These are phyloP conservation scores for Chelonia mydas DNA, from an alignment of 2,797 vertebrate genomes.

Conservation along the genomic window DNA sequence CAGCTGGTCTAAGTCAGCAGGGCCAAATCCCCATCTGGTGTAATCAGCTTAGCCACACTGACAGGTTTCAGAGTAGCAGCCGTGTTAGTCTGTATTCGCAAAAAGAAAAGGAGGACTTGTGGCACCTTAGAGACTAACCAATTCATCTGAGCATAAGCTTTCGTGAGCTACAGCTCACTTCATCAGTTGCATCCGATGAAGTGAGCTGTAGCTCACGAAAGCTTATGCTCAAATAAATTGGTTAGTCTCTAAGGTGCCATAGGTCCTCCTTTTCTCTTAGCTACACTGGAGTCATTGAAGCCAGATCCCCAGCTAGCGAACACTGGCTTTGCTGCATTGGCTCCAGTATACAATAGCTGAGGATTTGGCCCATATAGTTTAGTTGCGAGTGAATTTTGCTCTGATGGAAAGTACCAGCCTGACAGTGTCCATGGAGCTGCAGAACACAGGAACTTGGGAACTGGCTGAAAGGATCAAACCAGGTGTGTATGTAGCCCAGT, in stretches of 20 bases:
- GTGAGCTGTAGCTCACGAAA: no score
- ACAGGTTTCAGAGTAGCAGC: no score
- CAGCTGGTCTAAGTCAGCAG: neutral
- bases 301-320: neutral
- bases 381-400: neutral
- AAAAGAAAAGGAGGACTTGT: no score
- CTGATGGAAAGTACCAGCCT: neutral
- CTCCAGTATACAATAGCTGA: neutral
- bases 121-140: no score
- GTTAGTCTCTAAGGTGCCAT: no score
- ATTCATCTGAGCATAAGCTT: no score
- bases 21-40: neutral
- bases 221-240: no score
- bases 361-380: neutral
- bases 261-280: neutral
- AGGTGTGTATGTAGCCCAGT: neutral
- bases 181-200: no score
- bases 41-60: neutral
- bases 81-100: no score
- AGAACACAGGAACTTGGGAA: accelerated
- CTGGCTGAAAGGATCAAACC: neutral
- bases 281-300: no score
- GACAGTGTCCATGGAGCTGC: neutral
- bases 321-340: accelerated
- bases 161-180: no score